Evolutionary conservation across 2,797 vertebrate genomes (phyloP).

Genomic region (Rhinella marina): DNA sequence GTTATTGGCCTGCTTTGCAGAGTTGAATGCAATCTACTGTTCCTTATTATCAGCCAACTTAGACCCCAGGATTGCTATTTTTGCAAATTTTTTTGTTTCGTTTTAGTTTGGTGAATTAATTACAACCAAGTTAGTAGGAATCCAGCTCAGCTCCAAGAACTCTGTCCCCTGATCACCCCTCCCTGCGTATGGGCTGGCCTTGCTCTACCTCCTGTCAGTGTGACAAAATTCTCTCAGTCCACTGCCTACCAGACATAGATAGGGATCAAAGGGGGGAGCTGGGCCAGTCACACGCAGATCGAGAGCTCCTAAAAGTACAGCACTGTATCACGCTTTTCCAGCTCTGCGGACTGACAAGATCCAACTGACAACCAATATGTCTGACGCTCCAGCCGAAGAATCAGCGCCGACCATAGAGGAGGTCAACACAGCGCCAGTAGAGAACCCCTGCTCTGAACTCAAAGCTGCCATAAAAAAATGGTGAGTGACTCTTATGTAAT

Average conservation of each 20-base stretch:
- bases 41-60: neutral
- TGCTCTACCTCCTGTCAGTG: conserved; percentile 37
- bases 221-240: conserved; percentile 48
- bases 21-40: neutral
- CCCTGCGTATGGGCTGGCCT: conserved; percentile 42
- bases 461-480: conserved; percentile 57
- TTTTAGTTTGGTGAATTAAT: conserved; percentile 32
- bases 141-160: neutral
- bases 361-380: conserved; percentile 40
- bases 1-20: neutral
- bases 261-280: conserved; percentile 19
- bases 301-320: neutral
- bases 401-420: conserved; percentile 24
- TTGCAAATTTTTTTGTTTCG: neutral
- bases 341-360: neutral
- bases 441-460: conserved; percentile 49
- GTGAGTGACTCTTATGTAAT: conserved; percentile 10
- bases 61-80: neutral
- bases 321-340: neutral
- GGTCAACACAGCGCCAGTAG: conserved; percentile 8
- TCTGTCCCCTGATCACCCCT: conserved; percentile 40
- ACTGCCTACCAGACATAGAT: conserved; percentile 41
- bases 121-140: neutral
- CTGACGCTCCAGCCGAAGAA: conserved; percentile 45
- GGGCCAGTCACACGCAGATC: neutral